Evolutionary conservation across 2,797 vertebrate species (phyloP), one percentile per base, ranked within the genome.

Genomic region (Uromys caudimaculatus): DNA sequence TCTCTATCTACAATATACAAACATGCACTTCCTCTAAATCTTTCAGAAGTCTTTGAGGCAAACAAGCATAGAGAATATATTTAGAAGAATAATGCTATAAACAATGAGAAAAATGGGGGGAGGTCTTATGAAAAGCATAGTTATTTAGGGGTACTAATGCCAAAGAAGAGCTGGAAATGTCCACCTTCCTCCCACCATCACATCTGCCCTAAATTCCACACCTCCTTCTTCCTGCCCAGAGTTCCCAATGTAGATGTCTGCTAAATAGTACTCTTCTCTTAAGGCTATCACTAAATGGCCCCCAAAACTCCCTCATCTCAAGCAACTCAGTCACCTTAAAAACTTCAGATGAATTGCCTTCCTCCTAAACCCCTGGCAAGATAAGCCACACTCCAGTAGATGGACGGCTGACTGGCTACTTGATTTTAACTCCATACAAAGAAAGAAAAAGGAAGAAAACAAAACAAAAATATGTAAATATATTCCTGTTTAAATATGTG

Each of bases 181-280:
- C 29, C 21, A 4, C 9, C 13, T 4, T 54, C 4, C 50, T 0
- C 0, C 19, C 21, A 35, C 8, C 14, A 24, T 0, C 29, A 19
- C 21, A 38, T 21, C 4, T 41, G 13, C 13, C 21, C 50, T 90
- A 47, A 69, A 75, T 54, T 47, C 10, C 23, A 38, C 3, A 92
- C 21, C 0, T 1, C 4, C 0, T 7, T 21, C 67, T 56, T 76
- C 50, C 27, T 77, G 60, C 16, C 11, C 52, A 88, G 17, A 89
- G 44, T 78, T 24, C 3, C 79, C 3, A 12, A 35, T 64, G 47
- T 1, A 87, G 23, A 77, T 60, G 6, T 71, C 62, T 91, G 35
- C 13, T 62, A 38, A 78, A 11, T 5, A 82, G 16, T 35, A 4
- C 52, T 21, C 60, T 89, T 38, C 41, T 86, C 58, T 79, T 52